Evolutionary conservation across 1,140 invertebrate genomes (phyloP).

Genomic region (Drosophila elegans): DNA sequence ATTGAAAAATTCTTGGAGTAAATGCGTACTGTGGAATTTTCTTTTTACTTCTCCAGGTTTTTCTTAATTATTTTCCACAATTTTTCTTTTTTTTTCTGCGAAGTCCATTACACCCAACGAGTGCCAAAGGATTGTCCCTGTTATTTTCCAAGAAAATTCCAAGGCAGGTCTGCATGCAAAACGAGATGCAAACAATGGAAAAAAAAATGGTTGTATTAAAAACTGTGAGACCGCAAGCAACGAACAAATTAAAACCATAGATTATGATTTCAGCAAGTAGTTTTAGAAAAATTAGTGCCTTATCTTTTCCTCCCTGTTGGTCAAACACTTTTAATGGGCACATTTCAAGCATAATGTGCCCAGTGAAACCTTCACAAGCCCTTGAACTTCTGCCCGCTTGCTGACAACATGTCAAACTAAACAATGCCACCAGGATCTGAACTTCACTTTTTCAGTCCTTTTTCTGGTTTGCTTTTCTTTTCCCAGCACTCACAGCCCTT

Average conservation of each 20-base stretch:
- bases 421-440: conserved; percentile 43
- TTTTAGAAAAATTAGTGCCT: conserved; percentile 1
- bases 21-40: conserved; percentile 8
- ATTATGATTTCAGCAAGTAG: conserved; percentile 1
- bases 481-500: too few species aligned
- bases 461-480: not conserved
- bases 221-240: conserved; percentile 5
- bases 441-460: conserved; percentile 1
- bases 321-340: conserved; percentile 25
- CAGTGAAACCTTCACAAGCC: conserved; percentile 32
- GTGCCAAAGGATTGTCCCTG: conserved; percentile 12
- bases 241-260: conserved; percentile 8
- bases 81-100: conserved; percentile 20
- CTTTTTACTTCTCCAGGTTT: conserved; percentile 3
- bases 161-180: conserved; percentile 7
- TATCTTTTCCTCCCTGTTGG: not conserved
- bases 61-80: conserved; percentile 47
- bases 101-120: conserved; percentile 3
- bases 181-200: conserved; percentile 1
- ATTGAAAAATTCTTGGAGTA: conserved; percentile 17
- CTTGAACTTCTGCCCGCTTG: conserved; percentile 32
- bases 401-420: conserved; percentile 65
- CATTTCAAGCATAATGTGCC: conserved; percentile 41
- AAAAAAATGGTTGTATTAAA: conserved; percentile 18
- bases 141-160: conserved; percentile 23